A percentile compares a stretch with the other conserved stretches of the same genome.
These are phyloP conservation scores for Hymenopus coronatus DNA, from an alignment of 2,888 invertebrate species.

Conservation along the genomic window DNA sequence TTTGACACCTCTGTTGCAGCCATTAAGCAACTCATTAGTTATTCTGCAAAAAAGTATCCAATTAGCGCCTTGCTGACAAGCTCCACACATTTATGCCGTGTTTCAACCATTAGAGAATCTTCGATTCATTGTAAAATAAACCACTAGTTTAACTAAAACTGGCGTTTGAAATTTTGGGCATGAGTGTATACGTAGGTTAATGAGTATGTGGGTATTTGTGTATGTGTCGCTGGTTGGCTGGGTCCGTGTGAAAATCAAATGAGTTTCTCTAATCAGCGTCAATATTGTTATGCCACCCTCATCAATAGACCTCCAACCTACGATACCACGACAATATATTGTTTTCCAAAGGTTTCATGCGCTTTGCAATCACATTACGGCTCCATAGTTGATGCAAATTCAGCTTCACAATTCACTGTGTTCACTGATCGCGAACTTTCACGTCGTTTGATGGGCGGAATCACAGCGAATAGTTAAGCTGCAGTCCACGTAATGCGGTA, in stretches of 20 bases:
- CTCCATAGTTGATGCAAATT: neutral
- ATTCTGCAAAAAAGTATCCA: too few species aligned
- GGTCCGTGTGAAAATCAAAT: neutral
- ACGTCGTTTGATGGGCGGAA: neutral
- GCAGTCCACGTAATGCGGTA: too few species aligned
- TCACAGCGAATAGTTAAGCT: neutral
- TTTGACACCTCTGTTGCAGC: too few species aligned
- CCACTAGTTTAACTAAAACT: too few species aligned
- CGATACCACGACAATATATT: neutral
- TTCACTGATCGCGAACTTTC: neutral
- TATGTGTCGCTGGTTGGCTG: neutral
- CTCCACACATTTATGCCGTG: too few species aligned
- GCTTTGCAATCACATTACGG: neutral
- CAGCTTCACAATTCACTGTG: neutral
- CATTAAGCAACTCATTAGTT: too few species aligned
- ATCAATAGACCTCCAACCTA: neutral
- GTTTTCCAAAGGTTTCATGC: neutral
- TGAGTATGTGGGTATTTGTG: neutral
- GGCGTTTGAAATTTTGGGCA: neutral
- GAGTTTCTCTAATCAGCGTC: neutral
- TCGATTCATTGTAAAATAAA: too few species aligned
- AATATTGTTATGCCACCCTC: neutral
- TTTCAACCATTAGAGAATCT: too few species aligned
- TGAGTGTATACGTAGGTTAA: neutral
- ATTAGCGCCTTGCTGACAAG: too few species aligned